Base-by-base conservation (phyloP, 2,113 vertebrate genomes). In the Gadus chalcogrammus region DNA sequence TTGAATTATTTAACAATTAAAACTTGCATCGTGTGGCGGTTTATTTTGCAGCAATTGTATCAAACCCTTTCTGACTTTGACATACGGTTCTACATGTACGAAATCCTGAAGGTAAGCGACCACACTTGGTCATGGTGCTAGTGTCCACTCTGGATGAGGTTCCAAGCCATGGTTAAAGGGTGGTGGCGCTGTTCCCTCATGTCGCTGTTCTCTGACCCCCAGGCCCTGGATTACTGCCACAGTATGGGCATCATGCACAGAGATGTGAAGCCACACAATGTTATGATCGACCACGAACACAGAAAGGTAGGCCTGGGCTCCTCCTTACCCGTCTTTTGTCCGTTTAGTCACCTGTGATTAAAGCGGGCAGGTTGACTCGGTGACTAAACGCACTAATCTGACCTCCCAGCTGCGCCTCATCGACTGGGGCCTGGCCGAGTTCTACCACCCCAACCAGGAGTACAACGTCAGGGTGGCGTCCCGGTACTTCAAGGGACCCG, bases 11-110 rank as follows among this genome's bases (percentile, higher is more conserved):
- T 7, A 35, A 35, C 31, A 35, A 35, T 35, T 11, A 60, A 20
- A 13, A 13, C 42, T 48, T 48, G 12, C 42, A 48, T 48, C 42
- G 13, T 15, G 31, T 15, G 22, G 5, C 3, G 9, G 4, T 22
- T 69, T 28, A 16, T 15, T 74, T 62, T 27, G 31, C 86, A 94
- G 94, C 94, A 95, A 93, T 81, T 95, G 83, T 95, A 95, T 89
- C 94, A 94, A 87, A 95, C 94, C 22, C 89, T 95, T 53, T 94
- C 94, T 0, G 94, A 95, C 79, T 94, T 93, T 42, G 94, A 94
- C 91, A 95, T 94, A 72, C 93, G 94, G 64, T 95, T 94, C 91
- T 95, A 95, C 92, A 94, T 95, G 93, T 95, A 94, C 20, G 94
- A 95, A 89, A 95, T 95, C 85, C 79, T 95, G 64, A 95, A 94